Conservation (phyloP, 1,140 invertebrate species). For the Aphaenogaster floridana region DNA sequence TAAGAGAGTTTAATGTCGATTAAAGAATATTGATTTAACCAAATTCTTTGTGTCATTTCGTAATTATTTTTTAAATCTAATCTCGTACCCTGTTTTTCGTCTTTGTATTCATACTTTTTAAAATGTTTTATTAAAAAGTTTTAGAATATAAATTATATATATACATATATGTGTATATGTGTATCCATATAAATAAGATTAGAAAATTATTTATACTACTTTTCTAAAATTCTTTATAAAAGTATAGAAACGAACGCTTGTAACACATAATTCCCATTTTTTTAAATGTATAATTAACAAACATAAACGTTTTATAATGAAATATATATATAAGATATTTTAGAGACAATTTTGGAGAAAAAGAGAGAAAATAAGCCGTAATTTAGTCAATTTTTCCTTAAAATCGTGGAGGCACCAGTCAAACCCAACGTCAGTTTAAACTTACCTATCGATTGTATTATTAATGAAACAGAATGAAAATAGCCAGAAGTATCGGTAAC, state of each 20-base stretch:
- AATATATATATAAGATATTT: conserved; percentile 28
- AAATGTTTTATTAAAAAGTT: not conserved
- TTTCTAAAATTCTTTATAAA: not conserved
- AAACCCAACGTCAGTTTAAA: not conserved
- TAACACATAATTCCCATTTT: not conserved
- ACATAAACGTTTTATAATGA: not conserved
- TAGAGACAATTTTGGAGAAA: not conserved
- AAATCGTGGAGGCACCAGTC: not conserved
- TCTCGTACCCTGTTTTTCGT: not conserved
- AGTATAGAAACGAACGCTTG: not conserved
- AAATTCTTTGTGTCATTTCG: not conserved
- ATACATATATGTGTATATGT: not conserved
- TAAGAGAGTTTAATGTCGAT: not conserved
- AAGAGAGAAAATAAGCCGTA: not conserved
- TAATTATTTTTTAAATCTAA: not conserved
- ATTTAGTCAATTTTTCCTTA: not conserved
- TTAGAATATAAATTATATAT: not conserved
- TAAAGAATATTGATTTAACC: conserved; percentile 21
- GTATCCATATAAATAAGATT: not conserved
- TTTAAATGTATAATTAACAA: not conserved
- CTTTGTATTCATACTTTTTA: not conserved
- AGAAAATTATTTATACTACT: not conserved
- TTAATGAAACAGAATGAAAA: conserved; percentile 45
- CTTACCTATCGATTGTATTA: conserved; percentile 42
- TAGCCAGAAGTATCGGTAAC: conserved; percentile 25